A percentile compares a stretch with the other conserved stretches of the same genome.
Evolutionary conservation across 2,888 invertebrate genomes (phyloP).

Genomic region (Acanthopleura granulata): DNA sequence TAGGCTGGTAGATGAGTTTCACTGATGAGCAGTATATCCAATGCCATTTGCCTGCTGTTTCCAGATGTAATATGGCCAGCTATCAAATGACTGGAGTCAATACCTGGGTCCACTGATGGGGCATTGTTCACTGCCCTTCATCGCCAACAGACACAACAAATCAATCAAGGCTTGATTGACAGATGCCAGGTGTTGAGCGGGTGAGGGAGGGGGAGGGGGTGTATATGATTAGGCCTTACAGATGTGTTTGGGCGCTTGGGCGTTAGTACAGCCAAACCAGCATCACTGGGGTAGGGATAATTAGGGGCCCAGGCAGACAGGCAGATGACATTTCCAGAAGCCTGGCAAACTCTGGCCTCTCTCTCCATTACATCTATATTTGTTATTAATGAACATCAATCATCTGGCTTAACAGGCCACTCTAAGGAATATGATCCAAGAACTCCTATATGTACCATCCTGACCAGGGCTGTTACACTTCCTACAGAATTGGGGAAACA

Average conservation of each 20-base stretch:
- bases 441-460: too few species aligned
- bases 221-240: background rate
- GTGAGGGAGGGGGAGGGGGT: background rate
- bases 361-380: background rate
- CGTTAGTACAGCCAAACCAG: background rate
- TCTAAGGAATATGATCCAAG: too few species aligned
- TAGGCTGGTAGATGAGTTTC: too few species aligned
- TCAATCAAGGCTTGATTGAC: conserved; percentile 7
- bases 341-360: background rate
- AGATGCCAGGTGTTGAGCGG: background rate
- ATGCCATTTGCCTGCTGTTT: too few species aligned
- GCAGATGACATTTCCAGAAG: background rate
- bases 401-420: conserved; percentile 4
- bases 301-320: background rate
- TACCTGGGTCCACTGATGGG: too few species aligned
- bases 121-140: too few species aligned
- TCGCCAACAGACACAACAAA: background rate
- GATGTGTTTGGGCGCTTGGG: background rate
- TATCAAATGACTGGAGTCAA: too few species aligned
- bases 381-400: conserved; percentile 2
- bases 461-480: too few species aligned
- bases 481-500: too few species aligned
- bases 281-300: conserved; percentile 1
- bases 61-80: too few species aligned
- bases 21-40: too few species aligned